Evolutionary conservation across 2,888 invertebrate genomes (phyloP).

Genomic region (Trissonchulus sp.): DNA sequence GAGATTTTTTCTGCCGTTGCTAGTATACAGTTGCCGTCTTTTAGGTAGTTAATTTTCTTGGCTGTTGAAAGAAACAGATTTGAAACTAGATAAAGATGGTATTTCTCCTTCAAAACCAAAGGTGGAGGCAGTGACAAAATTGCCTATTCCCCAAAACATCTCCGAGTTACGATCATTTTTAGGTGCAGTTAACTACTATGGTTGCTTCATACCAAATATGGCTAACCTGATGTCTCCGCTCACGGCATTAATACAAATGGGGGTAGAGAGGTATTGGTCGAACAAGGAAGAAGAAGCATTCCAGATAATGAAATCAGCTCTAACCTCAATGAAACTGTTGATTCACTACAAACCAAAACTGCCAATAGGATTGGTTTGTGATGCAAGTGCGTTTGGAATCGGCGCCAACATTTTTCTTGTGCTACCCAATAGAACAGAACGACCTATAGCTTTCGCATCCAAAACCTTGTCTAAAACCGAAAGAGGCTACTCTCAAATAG

Average conservation of each 20-base stretch:
- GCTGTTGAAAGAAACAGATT: too few relatives aligned
- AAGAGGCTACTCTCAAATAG: neutral
- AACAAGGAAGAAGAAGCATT: neutral
- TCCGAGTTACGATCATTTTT: neutral
- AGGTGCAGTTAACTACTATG: neutral
- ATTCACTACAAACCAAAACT: neutral
- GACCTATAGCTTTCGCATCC: neutral
- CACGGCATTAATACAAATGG: neutral
- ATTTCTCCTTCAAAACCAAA: neutral
- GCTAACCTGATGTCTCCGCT: neutral
- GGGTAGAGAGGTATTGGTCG: neutral
- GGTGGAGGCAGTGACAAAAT: neutral
- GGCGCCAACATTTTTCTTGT: neutral
- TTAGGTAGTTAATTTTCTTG: too few relatives aligned
- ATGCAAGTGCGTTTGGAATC: neutral
- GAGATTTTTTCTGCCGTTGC: too few relatives aligned
- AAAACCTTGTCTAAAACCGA: neutral
- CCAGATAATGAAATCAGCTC: neutral
- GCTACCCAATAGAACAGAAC: neutral
- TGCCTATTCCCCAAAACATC: neutral
- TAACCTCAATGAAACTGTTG: neutral
- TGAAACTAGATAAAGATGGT: neutral
- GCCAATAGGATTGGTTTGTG: neutral
- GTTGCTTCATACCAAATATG: neutral
- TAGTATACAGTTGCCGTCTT: too few relatives aligned